phyloP scores from a whole-genome alignment of 2,113 vertebrate species.

The Ardeotis arabs region DNA sequence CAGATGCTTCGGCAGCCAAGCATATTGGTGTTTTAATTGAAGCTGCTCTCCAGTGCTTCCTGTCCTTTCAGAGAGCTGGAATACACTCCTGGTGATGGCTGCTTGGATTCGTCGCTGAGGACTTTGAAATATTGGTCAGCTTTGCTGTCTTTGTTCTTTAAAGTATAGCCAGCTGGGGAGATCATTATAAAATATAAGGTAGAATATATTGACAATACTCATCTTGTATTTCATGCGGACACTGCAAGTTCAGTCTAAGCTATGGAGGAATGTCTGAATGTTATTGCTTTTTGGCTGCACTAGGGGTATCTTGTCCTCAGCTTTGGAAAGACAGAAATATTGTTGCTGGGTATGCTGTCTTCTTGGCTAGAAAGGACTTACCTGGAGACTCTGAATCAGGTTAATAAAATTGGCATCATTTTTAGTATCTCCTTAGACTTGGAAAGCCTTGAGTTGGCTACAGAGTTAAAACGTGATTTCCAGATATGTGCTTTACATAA shows the following conservation, averaged over 20 bases:
- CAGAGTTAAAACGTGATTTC: constrained; percentile 1
- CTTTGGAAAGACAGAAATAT: constrained; percentile 28
- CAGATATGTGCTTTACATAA: neutral
- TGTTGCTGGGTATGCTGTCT: neutral
- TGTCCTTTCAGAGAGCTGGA: neutral
- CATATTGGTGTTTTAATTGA: neutral
- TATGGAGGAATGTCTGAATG: constrained; percentile 23
- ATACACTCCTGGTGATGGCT: neutral
- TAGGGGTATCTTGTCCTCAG: neutral
- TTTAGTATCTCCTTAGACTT: neutral
- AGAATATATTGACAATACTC: neutral
- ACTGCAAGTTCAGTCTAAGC: neutral
- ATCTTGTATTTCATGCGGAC: neutral
- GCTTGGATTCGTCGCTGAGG: neutral
- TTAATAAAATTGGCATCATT: neutral
- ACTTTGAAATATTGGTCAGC: neutral
- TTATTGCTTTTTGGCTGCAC: neutral
- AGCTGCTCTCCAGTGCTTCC: neutral
- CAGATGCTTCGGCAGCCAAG: neutral
- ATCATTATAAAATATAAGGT: neutral
- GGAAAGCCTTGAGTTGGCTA: neutral
- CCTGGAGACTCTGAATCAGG: neutral
- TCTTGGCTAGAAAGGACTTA: neutral
- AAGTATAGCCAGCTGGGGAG: neutral
- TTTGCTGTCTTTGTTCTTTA: constrained; percentile 2